phyloP scores from a whole-genome alignment of 2,797 vertebrate genomes.

The Phrynocephalus forsythii region DNA sequence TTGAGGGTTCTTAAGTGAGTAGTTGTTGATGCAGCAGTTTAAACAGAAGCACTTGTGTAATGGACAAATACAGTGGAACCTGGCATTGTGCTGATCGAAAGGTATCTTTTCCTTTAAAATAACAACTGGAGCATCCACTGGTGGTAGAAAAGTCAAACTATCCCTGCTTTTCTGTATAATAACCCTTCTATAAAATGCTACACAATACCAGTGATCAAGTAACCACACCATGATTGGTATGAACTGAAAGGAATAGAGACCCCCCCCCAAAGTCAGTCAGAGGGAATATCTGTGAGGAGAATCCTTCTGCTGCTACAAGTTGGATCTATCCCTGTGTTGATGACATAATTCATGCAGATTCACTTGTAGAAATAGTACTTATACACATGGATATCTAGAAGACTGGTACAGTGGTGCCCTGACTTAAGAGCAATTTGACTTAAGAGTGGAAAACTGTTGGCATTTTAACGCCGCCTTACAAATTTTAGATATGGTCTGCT shows the following conservation, averaged over 20 bases:
- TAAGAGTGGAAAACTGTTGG: no score
- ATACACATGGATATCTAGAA: neutral
- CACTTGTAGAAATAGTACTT: neutral
- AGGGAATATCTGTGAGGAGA: neutral
- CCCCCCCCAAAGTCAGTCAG: neutral
- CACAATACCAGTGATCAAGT: neutral
- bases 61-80: constrained; percentile 5
- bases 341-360: neutral
- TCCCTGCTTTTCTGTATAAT: neutral
- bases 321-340: neutral
- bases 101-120: neutral
- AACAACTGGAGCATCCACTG: constrained; percentile 8
- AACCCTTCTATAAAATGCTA: neutral
- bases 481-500: no score
- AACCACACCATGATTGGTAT: neutral
- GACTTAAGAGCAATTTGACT: no score
- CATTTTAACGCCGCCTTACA: no score
- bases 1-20: neutral
- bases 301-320: neutral
- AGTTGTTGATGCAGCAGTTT: neutral
- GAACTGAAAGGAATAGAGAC: neutral
- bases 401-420: no score
- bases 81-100: neutral
- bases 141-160: neutral
- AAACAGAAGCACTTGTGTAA: neutral